A percentile compares a stretch with the other conserved stretches of the same genome.
phyloP scores from a whole-genome alignment of 2,113 vertebrate genomes.

The Peromyscus leucopus region DNA sequence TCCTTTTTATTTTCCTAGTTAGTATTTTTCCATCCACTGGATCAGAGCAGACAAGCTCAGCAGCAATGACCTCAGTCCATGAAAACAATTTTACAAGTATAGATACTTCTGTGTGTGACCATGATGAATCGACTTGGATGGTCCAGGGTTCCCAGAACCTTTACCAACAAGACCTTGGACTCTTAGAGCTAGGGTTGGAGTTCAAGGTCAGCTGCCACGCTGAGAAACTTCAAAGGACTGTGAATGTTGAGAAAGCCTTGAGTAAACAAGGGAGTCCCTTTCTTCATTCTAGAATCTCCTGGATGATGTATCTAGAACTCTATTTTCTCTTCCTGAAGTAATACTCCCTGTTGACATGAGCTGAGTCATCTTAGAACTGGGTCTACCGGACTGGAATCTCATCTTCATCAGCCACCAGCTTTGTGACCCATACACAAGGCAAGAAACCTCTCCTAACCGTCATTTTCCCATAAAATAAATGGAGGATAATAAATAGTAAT shows the following conservation, averaged over 20 bases:
- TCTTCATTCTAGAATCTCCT: background rate
- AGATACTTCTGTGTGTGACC: background rate
- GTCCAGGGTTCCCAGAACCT: background rate
- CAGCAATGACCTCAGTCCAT: background rate
- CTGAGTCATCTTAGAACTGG: background rate
- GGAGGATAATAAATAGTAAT: background rate
- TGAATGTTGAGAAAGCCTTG: background rate
- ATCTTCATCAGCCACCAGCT: background rate
- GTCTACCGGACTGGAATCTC: background rate
- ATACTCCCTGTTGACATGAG: background rate
- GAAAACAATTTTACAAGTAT: background rate
- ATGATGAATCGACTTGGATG: background rate
- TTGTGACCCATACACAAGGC: background rate
- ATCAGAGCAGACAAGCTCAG: background rate
- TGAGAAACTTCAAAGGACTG: background rate
- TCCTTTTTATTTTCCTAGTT: background rate
- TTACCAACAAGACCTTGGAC: background rate
- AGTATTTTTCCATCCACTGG: background rate
- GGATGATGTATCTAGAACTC: background rate
- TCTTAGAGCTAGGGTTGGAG: background rate
- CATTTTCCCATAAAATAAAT: background rate
- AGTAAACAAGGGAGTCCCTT: background rate
- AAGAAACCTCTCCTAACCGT: background rate
- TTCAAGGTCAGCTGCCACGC: background rate
- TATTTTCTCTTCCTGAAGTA: background rate